Evolutionary conservation across 2,888 invertebrate genomes (phyloP).

Genomic region (Meteorus cinctellus): DNA sequence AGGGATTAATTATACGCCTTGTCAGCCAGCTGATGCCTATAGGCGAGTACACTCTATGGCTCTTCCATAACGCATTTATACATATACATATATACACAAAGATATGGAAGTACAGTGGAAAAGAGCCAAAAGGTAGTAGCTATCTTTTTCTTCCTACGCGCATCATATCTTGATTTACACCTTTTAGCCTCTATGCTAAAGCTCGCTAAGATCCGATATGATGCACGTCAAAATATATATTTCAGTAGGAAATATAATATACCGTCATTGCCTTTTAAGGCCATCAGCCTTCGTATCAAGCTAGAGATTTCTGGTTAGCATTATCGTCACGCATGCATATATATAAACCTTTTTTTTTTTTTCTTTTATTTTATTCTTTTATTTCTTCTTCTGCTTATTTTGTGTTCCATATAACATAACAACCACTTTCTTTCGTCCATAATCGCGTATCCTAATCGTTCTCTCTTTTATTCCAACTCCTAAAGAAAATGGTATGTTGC

Average conservation of each 20-base stretch:
- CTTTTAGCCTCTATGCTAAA: constrained; percentile 18
- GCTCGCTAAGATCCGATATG: constrained; percentile 23
- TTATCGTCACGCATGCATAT: constrained; percentile 23
- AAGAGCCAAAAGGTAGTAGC: constrained; percentile 32
- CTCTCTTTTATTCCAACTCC: background rate
- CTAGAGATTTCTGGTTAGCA: constrained; percentile 21
- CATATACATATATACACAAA: background rate
- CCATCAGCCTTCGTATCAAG: constrained; percentile 14
- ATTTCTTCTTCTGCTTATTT: constrained; percentile 18
- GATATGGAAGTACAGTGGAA: background rate
- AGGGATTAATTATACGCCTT: constrained; percentile 71
- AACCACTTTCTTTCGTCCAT: constrained; percentile 1
- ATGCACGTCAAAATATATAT: constrained; percentile 37
- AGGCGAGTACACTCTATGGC: constrained; percentile 13
- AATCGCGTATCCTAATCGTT: constrained; percentile 1
- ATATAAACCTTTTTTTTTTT: background rate
- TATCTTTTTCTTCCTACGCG: constrained; percentile 38
- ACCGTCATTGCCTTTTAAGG: constrained; percentile 26
- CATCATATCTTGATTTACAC: constrained; percentile 43
- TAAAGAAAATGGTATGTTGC: background rate
- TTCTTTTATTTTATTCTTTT: background rate
- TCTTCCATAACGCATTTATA: constrained; percentile 15
- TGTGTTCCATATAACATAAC: background rate
- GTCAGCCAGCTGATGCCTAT: constrained; percentile 67
- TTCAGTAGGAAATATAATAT: constrained; percentile 8